Evolutionary conservation across 2,888 invertebrate genomes (phyloP), one percentile per base, ranked within the genome.

Genomic region (Meganola albula): DNA sequence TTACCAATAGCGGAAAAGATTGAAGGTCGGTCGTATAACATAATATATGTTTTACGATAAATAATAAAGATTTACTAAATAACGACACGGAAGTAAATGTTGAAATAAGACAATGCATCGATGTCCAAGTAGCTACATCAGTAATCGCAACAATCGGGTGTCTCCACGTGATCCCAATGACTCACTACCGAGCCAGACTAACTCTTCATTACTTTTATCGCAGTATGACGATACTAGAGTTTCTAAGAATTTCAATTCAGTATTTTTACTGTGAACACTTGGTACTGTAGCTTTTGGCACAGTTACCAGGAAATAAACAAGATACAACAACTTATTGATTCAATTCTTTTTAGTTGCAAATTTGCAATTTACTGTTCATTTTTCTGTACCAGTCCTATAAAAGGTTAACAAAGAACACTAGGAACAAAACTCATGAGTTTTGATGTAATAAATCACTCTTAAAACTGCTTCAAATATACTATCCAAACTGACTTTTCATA

Each of bases 1-100:
- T 69, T 63, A 56, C 58, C 51, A 59, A 60, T 61, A 51, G 58
- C 70, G 68, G 72, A 75, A 70, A 67, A 67, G 50, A 60, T 53
- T 66, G 62, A 63, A 74, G 74, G 74, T 54, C 67, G 48, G 53
- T 40, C 34, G 37, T 35, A 49, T 44, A 53, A 49, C 52, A 37
- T 44, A 48, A 50, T 36, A 45, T 39, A 40, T 40, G 41, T 34
- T 49, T 57, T 51, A 51, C 46, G 44, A 53, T 43, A 42, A 44
- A 40, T 43, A 33, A 42, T 36, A 44, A 40, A 33, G 40, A 39
- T 53, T 54, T 55, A 57, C 56, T 52, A 58, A 56, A 45, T 60
- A 62, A 59, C 58, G 46, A 57, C 46, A 34, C 53, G 63, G 63
- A 63, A 66, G 51, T 58, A 43, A 48, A 38, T 49, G 42, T 48